Evolutionary conservation across 2,113 vertebrate genomes (phyloP).

Genomic region (Brachyhypopomus gauderio): DNA sequence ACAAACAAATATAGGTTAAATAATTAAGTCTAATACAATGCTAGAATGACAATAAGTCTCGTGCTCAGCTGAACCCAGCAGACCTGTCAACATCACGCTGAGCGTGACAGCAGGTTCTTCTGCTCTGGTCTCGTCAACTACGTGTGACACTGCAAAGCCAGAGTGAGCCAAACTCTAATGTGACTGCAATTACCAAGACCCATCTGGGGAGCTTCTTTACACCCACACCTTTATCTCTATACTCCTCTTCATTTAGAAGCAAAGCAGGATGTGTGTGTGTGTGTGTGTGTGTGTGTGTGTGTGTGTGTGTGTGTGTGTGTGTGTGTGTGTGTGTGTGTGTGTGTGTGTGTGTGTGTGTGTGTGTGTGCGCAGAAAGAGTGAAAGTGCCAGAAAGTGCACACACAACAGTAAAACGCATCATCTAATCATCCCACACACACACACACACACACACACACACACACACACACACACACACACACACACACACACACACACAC

Average conservation of each 20-base stretch:
- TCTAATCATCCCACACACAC: background rate
- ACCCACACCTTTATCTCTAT: background rate
- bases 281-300: constrained; percentile 11
- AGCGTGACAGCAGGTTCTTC: too few relatives aligned
- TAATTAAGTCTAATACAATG: too few relatives aligned
- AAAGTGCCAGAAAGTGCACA: constrained; percentile 9
- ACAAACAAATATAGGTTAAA: background rate
- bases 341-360: constrained; percentile 9
- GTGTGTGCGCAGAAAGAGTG: background rate
- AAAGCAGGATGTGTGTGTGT: background rate
- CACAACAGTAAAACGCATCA: background rate
- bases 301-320: constrained; percentile 18
- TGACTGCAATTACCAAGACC: background rate
- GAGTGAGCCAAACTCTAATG: background rate
- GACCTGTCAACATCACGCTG: too few relatives aligned
- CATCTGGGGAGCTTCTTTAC: background rate
- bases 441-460: constrained; percentile 14
- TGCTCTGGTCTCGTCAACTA: too few relatives aligned
- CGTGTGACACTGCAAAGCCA: too few relatives aligned
- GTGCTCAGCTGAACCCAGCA: too few relatives aligned
- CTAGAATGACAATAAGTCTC: too few relatives aligned
- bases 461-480: background rate
- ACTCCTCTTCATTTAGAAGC: background rate
- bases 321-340: background rate
- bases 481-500: constrained; percentile 21